phyloP scores from a whole-genome alignment of 1,140 invertebrate genomes.

The Zeugodacus cucurbitae region DNA sequence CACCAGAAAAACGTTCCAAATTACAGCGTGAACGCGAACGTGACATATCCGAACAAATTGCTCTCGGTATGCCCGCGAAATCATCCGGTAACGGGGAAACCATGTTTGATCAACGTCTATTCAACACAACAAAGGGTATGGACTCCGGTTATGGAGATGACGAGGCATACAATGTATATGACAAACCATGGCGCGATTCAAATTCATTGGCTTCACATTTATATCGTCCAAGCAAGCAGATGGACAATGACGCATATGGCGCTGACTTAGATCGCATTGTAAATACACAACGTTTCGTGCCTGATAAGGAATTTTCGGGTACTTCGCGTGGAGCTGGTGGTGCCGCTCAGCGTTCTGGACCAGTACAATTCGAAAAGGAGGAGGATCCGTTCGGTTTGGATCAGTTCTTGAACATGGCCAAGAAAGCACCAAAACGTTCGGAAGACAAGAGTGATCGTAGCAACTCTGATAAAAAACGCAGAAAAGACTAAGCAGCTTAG shows the following conservation, averaged over 20 bases:
- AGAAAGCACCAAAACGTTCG: constrained; percentile 74
- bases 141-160: constrained; percentile 98
- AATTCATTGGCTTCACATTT: constrained; percentile 88
- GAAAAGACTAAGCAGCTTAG: constrained; percentile 42
- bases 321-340: constrained; percentile 78
- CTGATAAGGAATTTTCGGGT: constrained; percentile 96
- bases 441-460: constrained; percentile 56
- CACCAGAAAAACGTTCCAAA: constrained; percentile 91
- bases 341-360: constrained; percentile 79
- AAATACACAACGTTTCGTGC: constrained; percentile 93
- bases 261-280: constrained; percentile 88
- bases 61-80: constrained; percentile 93
- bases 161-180: constrained; percentile 98
- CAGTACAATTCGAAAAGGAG: constrained; percentile 95
- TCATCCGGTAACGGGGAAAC: constrained; percentile 78
- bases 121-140: constrained; percentile 96
- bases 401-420: constrained; percentile 97
- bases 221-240: constrained; percentile 90
- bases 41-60: constrained; percentile 99
- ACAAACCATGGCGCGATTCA: constrained; percentile 91
- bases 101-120: constrained; percentile 95
- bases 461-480: constrained; percentile 44
- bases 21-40: constrained; percentile 92
- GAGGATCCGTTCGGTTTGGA: constrained; percentile 98
- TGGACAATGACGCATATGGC: constrained; percentile 92